Percentiles rank a stretch among this genome's conserved stretches.
Conservation (phyloP, 1,140 invertebrate species). For the Drosophila melanogaster region Release_6_plus_ISO1_MT NT_037436.4:13036501-13037000, state of each 20-base stretch:
- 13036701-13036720: neutral
- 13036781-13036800: neutral
- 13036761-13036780: neutral
- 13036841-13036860: constrained; percentile 20
- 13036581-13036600: too few species aligned
- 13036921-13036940: constrained; percentile 1
- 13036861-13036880: constrained; percentile 47
- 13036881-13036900: constrained; percentile 44
- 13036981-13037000: neutral
- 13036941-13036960: constrained; percentile 11
- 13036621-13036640: neutral
- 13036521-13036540: neutral
- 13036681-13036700: too few species aligned
- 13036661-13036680: neutral
- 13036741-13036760: neutral
- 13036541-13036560: too few species aligned
- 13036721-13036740: neutral
- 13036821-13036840: constrained; percentile 5
- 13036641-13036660: neutral
- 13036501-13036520: constrained; percentile 23
- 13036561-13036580: too few species aligned
- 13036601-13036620: too few species aligned
- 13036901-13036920: constrained; percentile 7
- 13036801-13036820: neutral
- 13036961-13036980: constrained; percentile 9